Conservation (phyloP, 2,113 vertebrate species). For the Otus sunia region DNA sequence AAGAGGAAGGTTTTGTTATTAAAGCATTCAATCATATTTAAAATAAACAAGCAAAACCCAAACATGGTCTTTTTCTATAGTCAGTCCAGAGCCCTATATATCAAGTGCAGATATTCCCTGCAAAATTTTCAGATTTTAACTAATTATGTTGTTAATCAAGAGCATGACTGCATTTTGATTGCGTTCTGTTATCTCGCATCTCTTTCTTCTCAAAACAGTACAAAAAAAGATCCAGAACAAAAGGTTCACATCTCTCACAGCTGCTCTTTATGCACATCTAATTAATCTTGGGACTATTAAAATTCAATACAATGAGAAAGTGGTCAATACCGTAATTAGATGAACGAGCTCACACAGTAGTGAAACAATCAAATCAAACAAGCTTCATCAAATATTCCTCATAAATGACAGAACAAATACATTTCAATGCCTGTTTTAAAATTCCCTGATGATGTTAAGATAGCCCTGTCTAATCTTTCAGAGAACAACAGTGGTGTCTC, state of each 20-base stretch:
- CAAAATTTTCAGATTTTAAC: background rate
- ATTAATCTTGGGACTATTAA: constrained; percentile 45
- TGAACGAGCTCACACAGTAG: constrained; percentile 10
- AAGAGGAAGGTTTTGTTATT: background rate
- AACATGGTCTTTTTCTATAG: background rate
- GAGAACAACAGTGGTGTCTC: background rate
- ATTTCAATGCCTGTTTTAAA: constrained; percentile 30
- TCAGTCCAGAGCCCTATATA: background rate
- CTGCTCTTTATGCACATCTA: constrained; percentile 17
- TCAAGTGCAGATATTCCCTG: background rate
- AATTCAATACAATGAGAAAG: constrained; percentile 31
- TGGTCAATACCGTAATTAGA: constrained; percentile 46
- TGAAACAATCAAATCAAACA: constrained; percentile 56
- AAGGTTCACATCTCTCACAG: background rate
- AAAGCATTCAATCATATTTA: background rate
- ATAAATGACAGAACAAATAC: constrained; percentile 38
- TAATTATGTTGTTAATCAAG: constrained; percentile 36
- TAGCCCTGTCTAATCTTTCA: constrained; percentile 12
- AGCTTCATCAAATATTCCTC: constrained; percentile 40
- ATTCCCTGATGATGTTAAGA: background rate
- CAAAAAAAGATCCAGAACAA: background rate
- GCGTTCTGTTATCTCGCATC: background rate
- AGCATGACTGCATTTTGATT: constrained; percentile 17
- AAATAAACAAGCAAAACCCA: background rate
- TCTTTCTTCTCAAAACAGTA: constrained; percentile 8